Evolutionary conservation across 2,888 invertebrate genomes (phyloP), one percentile per base, ranked within the genome.

Genomic region (Eupelmus urozonus): DNA sequence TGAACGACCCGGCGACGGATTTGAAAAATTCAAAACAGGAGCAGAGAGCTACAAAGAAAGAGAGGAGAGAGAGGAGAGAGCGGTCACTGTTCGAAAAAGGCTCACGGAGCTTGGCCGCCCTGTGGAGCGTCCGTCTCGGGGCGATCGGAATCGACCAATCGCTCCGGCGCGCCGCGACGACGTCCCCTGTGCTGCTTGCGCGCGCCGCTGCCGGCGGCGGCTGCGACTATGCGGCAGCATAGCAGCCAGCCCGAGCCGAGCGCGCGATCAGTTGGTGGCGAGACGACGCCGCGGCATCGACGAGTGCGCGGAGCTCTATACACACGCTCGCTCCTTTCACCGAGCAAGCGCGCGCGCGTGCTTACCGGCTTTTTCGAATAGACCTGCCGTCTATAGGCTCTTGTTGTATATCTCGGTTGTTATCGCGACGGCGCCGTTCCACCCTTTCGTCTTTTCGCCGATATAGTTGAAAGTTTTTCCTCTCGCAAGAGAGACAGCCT

Each of bases 81-180:
- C 25, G 23, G 1, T 3, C 3, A 23, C 25, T 5, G 45, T 45
- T 45, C n/a, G 45, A 13, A 45, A 45, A 45, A n/a, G n/a, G n/a
- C n/a, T n/a, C n/a, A n/a, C n/a, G n/a, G n/a, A n/a, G n/a, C n/a
- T n/a, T n/a, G n/a, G n/a, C n/a, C n/a, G n/a, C n/a, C n/a, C n/a
- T n/a, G n/a, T n/a, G n/a, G n/a, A n/a, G n/a, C n/a, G n/a, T n/a
- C n/a, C n/a, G n/a, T n/a, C n/a, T n/a, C n/a, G n/a, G n/a, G n/a
- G n/a, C n/a, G 72, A 63, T 53, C 72, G 63, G 72, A 72, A 72
- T 63, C 72, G 72, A 72, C 63, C 72, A 72, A 72, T 63, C 34
- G 27, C 23, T 18, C 40, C 20, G 42, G 13, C 20, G 45, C 9
- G 45, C 45, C 45, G 45, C 45, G 13, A 7, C 13, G 4, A 45